Evolutionary conservation across 2,113 vertebrate species (phyloP), one percentile per base, ranked within the genome.

Genomic region (Aix galericulata): DNA sequence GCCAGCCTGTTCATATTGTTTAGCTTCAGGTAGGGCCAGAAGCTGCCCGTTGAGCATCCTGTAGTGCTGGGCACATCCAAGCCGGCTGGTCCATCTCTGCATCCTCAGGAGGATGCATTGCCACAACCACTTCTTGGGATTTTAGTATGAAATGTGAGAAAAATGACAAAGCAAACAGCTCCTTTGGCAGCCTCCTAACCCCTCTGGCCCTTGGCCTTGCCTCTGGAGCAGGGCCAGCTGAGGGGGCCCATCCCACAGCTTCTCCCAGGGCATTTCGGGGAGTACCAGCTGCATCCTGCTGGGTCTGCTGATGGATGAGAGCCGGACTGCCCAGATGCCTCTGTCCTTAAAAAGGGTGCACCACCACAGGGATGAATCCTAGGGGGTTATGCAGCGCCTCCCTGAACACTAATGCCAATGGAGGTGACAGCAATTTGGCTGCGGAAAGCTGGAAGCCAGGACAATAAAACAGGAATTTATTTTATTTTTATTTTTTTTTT

Each of bases 11-110:
- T 59, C 50, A 69, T 18, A 50, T 4, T 77, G 32, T 48, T 40
- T 7, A 66, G 29, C 13, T 23, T 21, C n/a, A 48, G 46, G 8
- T 3, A 72, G 62, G 53, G 9, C 17, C 44, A 46, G 40, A 34
- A 79, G 22, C 21, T 32, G 15, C 42, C 16, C 2, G 0, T 25
- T 31, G 16, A 50, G 23, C 13, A 23, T 25, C 13, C 38, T 16
- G 67, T 9, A 46, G 16, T 0, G 0, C 52, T 26, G n/a, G 6
- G 12, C 1, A 1, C 25, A 46, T n/a, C 5, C 7, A 34, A 36
- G 59, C 23, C 2, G 6, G 18, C 25, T 48, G 32, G 31, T 78
- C 38, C 9, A 0, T 53, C 34, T 64, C 53, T 31, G 32, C 16
- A 1, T 18, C 52, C 34, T 56, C 42, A 8, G 31, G 13, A 82